Evolutionary conservation across 1,140 invertebrate species (phyloP), one percentile per base, ranked within the genome.

Genomic region (Archivesica marissinica): DNA sequence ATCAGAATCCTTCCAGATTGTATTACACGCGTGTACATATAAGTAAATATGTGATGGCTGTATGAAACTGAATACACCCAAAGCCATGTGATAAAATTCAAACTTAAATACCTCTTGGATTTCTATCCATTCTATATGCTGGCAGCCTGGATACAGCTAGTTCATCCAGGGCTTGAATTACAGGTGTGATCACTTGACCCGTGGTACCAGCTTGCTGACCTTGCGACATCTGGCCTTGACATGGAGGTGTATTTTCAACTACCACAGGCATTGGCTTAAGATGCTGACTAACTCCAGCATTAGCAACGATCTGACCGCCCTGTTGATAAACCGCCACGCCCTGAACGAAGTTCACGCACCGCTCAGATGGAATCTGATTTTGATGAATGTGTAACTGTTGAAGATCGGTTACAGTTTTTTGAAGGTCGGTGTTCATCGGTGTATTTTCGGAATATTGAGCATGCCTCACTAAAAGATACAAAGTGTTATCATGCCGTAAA

Each of bases 31-130:
- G n/a, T n/a, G n/a, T n/a, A n/a, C n/a, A n/a, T n/a, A n/a, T n/a
- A n/a, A n/a, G n/a, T n/a, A n/a, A n/a, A n/a, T n/a, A n/a, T n/a
- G n/a, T n/a, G n/a, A n/a, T n/a, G n/a, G n/a, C n/a, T n/a, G n/a
- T n/a, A n/a, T n/a, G n/a, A n/a, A n/a, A n/a, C n/a, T n/a, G n/a
- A n/a, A n/a, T n/a, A n/a, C n/a, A n/a, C n/a, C n/a, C n/a, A n/a
- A n/a, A n/a, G n/a, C n/a, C n/a, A n/a, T n/a, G n/a, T 17, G 35
- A 2, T 35, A 13, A 35, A 38, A 70, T 0, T 39, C 23, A 75
- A 38, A 54, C 23, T 15, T 3, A 38, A 23, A 38, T 75, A 88
- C 88, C 88, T 84, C 88, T 86, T n/a, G 88, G 88, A 25, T 83
- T 76, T 25, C 66, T 70, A 38, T 81, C 68, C 88, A 89, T 89